Evolutionary conservation across 1,140 invertebrate species (phyloP).

Genomic region (Pygmarrhopalites habei): DNA sequence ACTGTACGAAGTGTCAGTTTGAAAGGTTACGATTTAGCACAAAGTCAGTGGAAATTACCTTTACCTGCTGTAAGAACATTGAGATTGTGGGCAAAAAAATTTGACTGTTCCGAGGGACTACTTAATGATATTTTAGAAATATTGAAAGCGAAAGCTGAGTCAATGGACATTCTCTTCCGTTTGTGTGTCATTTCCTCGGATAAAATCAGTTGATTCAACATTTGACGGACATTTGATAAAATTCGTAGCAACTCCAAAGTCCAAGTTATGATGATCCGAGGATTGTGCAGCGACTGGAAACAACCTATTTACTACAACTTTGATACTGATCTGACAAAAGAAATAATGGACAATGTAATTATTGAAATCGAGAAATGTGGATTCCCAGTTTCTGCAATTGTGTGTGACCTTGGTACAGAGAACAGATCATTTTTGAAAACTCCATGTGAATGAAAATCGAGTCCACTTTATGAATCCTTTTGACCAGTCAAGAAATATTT

Average conservation of each 20-base stretch:
- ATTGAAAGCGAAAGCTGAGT: background rate
- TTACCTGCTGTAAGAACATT: slow-evolving; percentile 13
- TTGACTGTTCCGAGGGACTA: slow-evolving; percentile 11
- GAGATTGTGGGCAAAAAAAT: background rate
- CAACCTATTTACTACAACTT: slow-evolving; percentile 37
- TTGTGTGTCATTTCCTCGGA: slow-evolving; percentile 18
- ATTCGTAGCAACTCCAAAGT: slow-evolving; percentile 14
- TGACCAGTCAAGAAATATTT: slow-evolving; percentile 7
- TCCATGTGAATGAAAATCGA: background rate
- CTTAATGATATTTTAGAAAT: slow-evolving; percentile 8
- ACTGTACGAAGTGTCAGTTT: slow-evolving; percentile 2
- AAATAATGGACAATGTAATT: slow-evolving; percentile 18
- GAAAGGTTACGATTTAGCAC: slow-evolving; percentile 10
- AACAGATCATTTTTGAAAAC: background rate
- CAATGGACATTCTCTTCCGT: background rate
- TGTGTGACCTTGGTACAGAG: slow-evolving; percentile 17
- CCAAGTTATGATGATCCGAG: slow-evolving; percentile 35
- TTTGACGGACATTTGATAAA: background rate
- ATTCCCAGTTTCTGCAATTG: slow-evolving; percentile 21
- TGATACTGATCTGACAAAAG: slow-evolving; percentile 27
- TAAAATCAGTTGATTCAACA: slow-evolving; percentile 9
- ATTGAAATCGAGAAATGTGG: slow-evolving; percentile 15
- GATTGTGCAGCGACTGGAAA: slow-evolving; percentile 31
- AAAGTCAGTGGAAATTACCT: slow-evolving; percentile 3
- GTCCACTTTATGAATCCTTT: slow-evolving; percentile 15